These are phyloP conservation scores for Tridacna gigas DNA, from an alignment of 2,888 invertebrate species.

Conservation along the genomic window DNA sequence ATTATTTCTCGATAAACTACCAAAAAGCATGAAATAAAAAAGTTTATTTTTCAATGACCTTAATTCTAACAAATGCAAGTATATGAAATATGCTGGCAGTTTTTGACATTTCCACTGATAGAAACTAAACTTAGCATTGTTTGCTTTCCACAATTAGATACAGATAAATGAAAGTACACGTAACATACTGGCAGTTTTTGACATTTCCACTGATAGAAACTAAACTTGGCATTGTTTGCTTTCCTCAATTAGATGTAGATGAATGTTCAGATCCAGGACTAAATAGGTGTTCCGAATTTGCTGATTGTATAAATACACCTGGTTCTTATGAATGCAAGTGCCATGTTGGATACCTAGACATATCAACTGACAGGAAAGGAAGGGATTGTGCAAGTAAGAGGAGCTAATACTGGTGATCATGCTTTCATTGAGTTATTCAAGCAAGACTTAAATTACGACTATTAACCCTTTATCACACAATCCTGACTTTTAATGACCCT, in stretches of 20 bases:
- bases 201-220: background rate
- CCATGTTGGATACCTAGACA: conserved; percentile 61
- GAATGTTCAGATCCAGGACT: conserved; percentile 63
- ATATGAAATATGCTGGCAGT: no score
- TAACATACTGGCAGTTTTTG: no score
- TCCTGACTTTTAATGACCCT: no score
- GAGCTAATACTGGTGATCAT: no score
- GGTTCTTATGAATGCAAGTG: conserved; percentile 71
- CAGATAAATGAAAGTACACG: no score
- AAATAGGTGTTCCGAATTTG: conserved; percentile 68
- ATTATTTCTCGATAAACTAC: no score
- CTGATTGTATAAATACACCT: conserved; percentile 62
- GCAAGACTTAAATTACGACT: no score
- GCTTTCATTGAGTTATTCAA: no score
- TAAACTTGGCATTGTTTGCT: background rate
- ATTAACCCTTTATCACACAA: no score
- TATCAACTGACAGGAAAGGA: conserved; percentile 62
- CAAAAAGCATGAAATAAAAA: no score
- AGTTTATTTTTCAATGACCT: no score
- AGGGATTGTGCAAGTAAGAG: conserved; percentile 69
- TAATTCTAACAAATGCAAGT: no score
- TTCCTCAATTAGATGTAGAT: conserved; percentile 71
- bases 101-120: background rate
- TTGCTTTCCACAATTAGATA: conserved; percentile 62
- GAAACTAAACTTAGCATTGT: background rate